These are phyloP conservation scores for Aegotheles bennettii DNA, from an alignment of 2,113 vertebrate species.

Conservation along the genomic window DNA sequence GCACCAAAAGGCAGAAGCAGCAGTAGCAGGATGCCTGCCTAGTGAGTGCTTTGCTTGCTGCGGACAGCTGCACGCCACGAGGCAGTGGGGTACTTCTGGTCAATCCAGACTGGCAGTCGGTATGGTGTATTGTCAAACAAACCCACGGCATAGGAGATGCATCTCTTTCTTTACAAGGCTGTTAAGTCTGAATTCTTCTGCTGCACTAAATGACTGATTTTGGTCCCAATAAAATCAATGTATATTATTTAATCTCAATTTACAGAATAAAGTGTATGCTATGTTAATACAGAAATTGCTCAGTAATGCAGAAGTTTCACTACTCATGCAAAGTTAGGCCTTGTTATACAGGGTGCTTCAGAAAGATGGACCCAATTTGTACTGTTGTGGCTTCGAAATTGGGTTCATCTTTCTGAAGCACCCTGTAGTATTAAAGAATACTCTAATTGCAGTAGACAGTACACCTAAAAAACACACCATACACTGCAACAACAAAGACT, in stretches of 20 bases:
- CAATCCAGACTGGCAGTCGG: neutral
- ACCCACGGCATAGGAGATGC: neutral
- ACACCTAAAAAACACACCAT: neutral
- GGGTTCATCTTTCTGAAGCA: too few relatives aligned
- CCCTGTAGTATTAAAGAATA: neutral
- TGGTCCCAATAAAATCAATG: neutral
- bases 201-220: neutral
- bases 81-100: neutral
- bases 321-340: neutral
- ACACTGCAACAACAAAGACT: neutral
- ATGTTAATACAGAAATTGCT: neutral
- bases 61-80: fast-evolving
- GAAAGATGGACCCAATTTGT: too few relatives aligned
- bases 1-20: neutral
- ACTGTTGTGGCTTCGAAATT: too few relatives aligned
- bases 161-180: neutral
- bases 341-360: too few relatives aligned
- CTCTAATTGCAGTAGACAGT: neutral
- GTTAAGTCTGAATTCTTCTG: neutral
- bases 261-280: neutral
- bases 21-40: neutral
- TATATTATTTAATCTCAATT: neutral
- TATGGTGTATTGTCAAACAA: neutral
- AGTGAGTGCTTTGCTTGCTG: fast-evolving
- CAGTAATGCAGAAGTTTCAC: neutral